Conservation (phyloP, 2,113 vertebrate genomes). For the Progne subis region DNA sequence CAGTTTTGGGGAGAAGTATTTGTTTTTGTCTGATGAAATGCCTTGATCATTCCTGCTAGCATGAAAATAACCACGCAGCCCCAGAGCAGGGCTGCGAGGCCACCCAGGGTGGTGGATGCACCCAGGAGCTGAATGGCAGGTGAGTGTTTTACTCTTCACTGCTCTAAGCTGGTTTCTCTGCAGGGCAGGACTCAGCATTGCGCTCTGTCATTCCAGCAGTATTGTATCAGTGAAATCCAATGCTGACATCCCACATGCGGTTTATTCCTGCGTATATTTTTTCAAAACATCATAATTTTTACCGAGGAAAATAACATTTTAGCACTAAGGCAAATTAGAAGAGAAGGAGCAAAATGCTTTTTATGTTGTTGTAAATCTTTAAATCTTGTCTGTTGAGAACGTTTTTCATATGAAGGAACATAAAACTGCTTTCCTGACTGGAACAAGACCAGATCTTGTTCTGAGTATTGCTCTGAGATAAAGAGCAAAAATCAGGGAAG, state of each 20-base stretch:
- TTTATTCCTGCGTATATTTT: background rate
- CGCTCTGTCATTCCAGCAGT: background rate
- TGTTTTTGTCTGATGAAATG: background rate
- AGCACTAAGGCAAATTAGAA: background rate
- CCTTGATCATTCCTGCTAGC: background rate
- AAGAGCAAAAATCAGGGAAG: background rate
- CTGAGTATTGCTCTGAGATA: background rate
- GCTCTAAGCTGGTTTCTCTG: background rate
- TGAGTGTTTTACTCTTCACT: background rate
- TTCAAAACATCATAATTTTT: background rate
- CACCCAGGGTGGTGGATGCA: background rate
- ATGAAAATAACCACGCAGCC: rapidly evolving
- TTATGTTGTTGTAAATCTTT: background rate
- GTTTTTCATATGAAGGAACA: background rate
- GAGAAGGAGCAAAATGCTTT: background rate
- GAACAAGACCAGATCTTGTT: background rate
- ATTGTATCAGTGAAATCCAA: background rate
- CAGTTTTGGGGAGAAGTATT: background rate
- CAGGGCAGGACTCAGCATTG: background rate
- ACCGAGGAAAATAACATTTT: conserved; percentile 16
- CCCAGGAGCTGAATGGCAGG: background rate
- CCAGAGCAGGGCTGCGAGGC: rapidly evolving
- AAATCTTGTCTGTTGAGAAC: background rate
- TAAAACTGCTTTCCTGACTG: background rate
- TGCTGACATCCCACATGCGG: background rate